phyloP scores from a whole-genome alignment of 2,888 invertebrate species.

The Euspilapteryx auroguttella region DNA sequence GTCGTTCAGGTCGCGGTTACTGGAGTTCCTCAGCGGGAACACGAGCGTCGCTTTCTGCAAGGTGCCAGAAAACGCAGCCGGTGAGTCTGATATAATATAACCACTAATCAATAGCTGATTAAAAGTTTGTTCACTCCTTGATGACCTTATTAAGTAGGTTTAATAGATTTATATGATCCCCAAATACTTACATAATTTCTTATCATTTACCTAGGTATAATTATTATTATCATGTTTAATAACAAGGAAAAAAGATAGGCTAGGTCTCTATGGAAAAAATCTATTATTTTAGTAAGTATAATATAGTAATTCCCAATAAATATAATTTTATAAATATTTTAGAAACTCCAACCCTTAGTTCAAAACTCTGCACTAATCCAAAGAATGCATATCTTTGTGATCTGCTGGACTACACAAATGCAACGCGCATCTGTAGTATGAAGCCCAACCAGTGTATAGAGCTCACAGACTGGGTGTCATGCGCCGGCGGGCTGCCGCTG shows the following conservation, averaged over 20 bases:
- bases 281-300: no score
- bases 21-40: slow-evolving; percentile 60
- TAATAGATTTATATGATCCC: no score
- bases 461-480: slow-evolving; percentile 46
- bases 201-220: no score
- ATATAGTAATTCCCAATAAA: no score
- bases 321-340: slow-evolving; percentile 16
- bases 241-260: no score
- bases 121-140: not conserved
- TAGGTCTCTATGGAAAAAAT: no score
- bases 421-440: slow-evolving; percentile 50
- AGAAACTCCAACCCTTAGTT: slow-evolving; percentile 56
- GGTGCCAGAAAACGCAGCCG: slow-evolving; percentile 55
- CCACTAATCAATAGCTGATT: not conserved
- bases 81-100: slow-evolving; percentile 14
- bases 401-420: slow-evolving; percentile 51
- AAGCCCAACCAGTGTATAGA: slow-evolving; percentile 47
- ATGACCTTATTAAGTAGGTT: no score
- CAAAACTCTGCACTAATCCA: slow-evolving; percentile 55
- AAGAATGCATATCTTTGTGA: slow-evolving; percentile 64
- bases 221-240: no score
- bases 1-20: slow-evolving; percentile 68
- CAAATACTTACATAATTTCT: no score
- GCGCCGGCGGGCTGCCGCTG: slow-evolving; percentile 35
- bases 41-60: slow-evolving; percentile 65